Base-by-base conservation (phyloP, 2,888 invertebrate species). In the Molorchus minor region DNA sequence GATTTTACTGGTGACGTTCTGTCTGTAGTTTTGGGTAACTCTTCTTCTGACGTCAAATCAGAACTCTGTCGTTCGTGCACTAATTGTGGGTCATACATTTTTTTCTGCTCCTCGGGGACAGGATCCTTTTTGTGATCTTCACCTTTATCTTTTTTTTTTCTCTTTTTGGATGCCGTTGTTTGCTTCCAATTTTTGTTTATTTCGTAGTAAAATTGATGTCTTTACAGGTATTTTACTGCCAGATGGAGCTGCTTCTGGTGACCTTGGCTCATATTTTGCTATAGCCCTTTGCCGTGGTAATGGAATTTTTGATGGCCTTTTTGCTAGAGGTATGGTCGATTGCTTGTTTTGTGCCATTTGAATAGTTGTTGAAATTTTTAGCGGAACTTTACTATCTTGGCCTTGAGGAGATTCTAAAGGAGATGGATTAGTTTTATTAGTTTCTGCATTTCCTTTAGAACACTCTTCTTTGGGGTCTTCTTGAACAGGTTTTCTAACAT, bases 291-390 rank as follows among this genome's bases (percentile, higher is more conserved):
- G 78, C 35, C 76, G 67, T 1, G 74, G 76, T 56, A 81, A 69
- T 40, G 80, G 80, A 49, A 81, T 81, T 69, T 68, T 77, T 0
- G 81, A 81, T 2, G 75, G 75, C 58, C 71, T 72, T 57, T 69
- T 73, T 17, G 66, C 55, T 45, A 72, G 60, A 1, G 71, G 65
- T 56, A 75, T 68, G 20, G 70, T 71, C 8, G 66, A 68, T 62
- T 75, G 74, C 12, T 74, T 71, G 58, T 75, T 75, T 72, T 76
- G 77, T 3, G 75, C 68, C 47, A 77, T 67, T 70, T 77, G 78
- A 19, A 76, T 71, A 57, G 73, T 77, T 1, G 76, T 76, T 29
- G 76, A 73, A 12, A 62, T 70, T 70, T 72, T 72, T 41, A 67
- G 69, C 41, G 64, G 67, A 36, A 64, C 55, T 10, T 41, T 46